Conservation (phyloP, 2,113 vertebrate genomes). For the Zosterops pallidus region DNA sequence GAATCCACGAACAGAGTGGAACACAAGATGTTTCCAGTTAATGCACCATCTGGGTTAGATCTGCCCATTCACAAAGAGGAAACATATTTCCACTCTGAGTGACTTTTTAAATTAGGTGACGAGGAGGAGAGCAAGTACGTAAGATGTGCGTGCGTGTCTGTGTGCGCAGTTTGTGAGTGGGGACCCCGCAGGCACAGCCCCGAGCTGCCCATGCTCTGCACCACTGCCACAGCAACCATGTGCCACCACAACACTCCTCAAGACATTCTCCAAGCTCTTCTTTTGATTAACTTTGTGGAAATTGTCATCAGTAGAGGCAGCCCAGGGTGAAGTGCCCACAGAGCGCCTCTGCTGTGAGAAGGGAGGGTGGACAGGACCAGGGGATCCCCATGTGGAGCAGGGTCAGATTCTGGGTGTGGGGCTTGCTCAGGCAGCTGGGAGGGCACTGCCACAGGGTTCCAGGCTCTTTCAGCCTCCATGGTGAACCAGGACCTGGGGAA, state of each 20-base stretch:
- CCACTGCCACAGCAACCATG: background rate
- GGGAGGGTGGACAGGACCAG: fast-evolving
- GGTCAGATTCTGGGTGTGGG: too few relatives aligned
- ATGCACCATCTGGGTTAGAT: conserved; percentile 49
- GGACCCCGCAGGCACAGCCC: fast-evolving
- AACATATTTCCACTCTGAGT: conserved; percentile 37
- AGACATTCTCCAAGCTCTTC: background rate
- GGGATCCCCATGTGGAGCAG: fast-evolving
- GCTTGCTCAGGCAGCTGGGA: background rate
- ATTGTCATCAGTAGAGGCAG: background rate
- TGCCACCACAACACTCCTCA: fast-evolving
- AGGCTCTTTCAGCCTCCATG: background rate
- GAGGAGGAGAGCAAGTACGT: background rate
- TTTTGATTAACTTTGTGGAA: background rate
- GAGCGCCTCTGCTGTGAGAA: fast-evolving
- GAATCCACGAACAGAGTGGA: background rate
- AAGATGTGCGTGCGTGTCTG: background rate
- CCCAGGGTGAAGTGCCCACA: background rate
- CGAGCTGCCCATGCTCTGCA: background rate
- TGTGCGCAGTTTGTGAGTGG: background rate
- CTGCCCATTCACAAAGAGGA: conserved; percentile 65
- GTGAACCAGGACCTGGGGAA: background rate
- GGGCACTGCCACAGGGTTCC: too few relatives aligned
- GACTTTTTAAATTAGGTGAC: background rate
- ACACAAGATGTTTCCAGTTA: conserved; percentile 59